These are phyloP conservation scores for Ceratosolen solmsi DNA, from an alignment of 1,140 invertebrate species.

Conservation along the genomic window DNA sequence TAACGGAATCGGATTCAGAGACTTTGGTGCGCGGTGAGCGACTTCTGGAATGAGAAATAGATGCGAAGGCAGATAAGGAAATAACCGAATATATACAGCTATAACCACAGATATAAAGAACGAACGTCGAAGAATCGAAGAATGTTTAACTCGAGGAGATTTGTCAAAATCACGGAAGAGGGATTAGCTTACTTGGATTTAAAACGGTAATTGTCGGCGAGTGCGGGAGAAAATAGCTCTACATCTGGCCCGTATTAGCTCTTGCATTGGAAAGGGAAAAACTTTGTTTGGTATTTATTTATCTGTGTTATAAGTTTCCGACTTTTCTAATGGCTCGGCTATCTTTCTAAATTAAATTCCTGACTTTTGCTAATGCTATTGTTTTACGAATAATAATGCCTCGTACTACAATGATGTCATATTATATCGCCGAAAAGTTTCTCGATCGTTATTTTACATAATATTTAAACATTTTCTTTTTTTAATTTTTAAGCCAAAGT, in stretches of 20 bases:
- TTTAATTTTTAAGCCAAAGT: too few species aligned
- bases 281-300: conserved; percentile 10
- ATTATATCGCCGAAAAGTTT: too few species aligned
- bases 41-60: conserved; percentile 3
- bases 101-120: conserved; percentile 15
- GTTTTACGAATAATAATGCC: too few species aligned
- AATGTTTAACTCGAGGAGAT: conserved; percentile 34
- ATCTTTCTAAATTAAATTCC: background rate
- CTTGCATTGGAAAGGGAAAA: background rate
- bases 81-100: background rate
- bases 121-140: conserved; percentile 9
- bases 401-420: too few species aligned
- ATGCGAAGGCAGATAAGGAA: conserved; percentile 40
- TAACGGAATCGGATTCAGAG: conserved; percentile 17
- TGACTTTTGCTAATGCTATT: background rate
- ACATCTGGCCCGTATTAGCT: background rate
- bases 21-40: background rate
- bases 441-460: too few species aligned
- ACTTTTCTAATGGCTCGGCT: background rate
- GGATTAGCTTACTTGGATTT: background rate
- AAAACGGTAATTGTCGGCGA: conserved; percentile 8
- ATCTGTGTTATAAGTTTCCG: background rate
- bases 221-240: background rate
- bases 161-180: conserved; percentile 44
- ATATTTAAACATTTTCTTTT: too few species aligned